Percentiles rank a stretch among this genome's conserved stretches.
Evolutionary conservation across 2,797 vertebrate genomes (phyloP).

Genomic region (Molothrus aeneus): DNA sequence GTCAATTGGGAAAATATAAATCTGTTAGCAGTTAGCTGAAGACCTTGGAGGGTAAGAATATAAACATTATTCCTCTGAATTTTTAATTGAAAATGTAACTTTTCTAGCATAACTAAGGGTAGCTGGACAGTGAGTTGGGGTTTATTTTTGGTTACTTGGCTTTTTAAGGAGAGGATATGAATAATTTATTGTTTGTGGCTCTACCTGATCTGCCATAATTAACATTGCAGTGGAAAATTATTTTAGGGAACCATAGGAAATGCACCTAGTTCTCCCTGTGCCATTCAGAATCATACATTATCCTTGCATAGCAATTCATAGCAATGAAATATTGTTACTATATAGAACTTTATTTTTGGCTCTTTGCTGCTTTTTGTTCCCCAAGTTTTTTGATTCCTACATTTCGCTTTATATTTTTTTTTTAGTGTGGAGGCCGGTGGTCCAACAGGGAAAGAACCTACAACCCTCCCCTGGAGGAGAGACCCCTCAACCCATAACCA

Average conservation of each 20-base stretch:
- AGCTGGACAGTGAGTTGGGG: neutral
- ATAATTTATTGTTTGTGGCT: neutral
- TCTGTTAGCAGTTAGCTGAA: neutral
- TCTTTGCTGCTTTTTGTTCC: neutral
- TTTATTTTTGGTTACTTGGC: fast-evolving
- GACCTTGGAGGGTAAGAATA: neutral
- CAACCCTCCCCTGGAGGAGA: no score
- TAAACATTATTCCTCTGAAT: neutral
- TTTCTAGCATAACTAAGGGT: neutral
- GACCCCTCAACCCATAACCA: neutral
- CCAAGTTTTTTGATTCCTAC: neutral
- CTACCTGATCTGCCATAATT: neutral
- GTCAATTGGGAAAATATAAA: neutral
- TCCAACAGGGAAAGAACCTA: no score
- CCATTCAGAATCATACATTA: neutral
- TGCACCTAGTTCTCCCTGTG: neutral
- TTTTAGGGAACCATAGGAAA: neutral
- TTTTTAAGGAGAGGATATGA: neutral
- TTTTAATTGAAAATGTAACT: neutral
- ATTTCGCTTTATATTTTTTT: neutral
- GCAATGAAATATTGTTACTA: neutral
- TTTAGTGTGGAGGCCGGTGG: no score
- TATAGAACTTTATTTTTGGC: neutral
- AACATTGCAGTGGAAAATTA: neutral
- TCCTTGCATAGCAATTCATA: neutral